Evolutionary conservation across 2,797 vertebrate genomes (phyloP), one percentile per base, ranked within the genome.

Genomic region (Cirrhinus molitorella): DNA sequence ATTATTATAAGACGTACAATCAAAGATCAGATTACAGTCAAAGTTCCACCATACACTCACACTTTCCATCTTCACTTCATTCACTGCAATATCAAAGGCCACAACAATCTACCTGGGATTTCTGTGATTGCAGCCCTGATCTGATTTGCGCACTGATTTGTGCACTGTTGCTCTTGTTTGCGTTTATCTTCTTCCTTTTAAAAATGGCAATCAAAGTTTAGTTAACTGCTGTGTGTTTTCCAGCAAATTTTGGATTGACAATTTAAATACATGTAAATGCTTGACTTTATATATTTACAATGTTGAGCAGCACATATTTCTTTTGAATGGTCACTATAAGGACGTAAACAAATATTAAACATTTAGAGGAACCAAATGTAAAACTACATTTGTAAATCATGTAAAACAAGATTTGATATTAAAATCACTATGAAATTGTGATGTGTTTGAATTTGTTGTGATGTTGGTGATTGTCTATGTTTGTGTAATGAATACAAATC

Each of bases 1-100:
- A n/a, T 21, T 1, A 6, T 17, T 2, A 21, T 17, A 13, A 49
- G 14, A 16, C 14, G 1, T 0, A n/a, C n/a, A n/a, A n/a, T n/a
- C n/a, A n/a, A n/a, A n/a, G n/a, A n/a, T n/a, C n/a, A n/a, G n/a
- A 16, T 53, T 53, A 2, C 7, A 6, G 9, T 8, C 51, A 53
- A 21, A 53, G 23, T 11, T 12, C 4, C 55, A 57, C 23, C n/a
- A 12, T 57, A 57, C 11, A 1, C 10, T 23, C 53, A 57, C 53
- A n/a, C 0, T 57, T 0, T 5, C 12, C 55, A 57, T 49, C 16
- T 49, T 57, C 55, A 57, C 55, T 5, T 57, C 55, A 57, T 21
- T 57, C 55, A 57, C 55, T 57, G 55, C n/a, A 57, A 3, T 9
- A 11, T 57, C 55, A 57, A 57, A 57, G 55, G 10, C 23, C n/a